phyloP scores from a whole-genome alignment of 2,113 vertebrate genomes.

The Sphyrna mokarran region DNA sequence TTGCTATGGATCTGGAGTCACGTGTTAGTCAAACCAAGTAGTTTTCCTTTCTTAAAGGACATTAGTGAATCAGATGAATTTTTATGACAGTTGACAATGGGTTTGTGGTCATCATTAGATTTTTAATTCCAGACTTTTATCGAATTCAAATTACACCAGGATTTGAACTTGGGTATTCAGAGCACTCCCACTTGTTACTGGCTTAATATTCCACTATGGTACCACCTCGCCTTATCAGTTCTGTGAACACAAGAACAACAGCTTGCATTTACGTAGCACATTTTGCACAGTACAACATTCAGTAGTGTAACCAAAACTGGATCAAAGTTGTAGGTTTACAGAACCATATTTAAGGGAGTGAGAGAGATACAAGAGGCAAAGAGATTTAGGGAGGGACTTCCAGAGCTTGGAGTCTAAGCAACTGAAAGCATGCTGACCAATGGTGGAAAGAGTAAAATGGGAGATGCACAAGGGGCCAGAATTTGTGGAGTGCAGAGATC shows the following conservation, averaged over 20 bases:
- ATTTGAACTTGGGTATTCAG: too few species aligned
- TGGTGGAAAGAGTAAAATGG: background rate
- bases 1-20: too few species aligned
- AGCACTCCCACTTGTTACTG: too few species aligned
- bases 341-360: background rate
- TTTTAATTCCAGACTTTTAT: too few species aligned
- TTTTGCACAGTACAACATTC: background rate
- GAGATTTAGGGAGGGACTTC: background rate
- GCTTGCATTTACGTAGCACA: background rate
- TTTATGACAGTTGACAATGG: too few species aligned
- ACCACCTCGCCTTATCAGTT: background rate
- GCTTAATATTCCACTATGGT: too few species aligned
- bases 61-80: too few species aligned
- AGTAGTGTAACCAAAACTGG: background rate
- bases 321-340: background rate
- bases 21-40: too few species aligned
- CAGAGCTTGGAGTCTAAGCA: background rate
- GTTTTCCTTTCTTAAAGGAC: too few species aligned
- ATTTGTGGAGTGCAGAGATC: background rate
- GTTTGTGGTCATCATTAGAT: too few species aligned
- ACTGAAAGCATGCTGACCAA: background rate
- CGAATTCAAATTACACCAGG: too few species aligned
- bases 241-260: background rate
- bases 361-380: background rate
- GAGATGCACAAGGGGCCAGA: background rate